Base-by-base conservation (phyloP, 2,797 vertebrate species). In the Tamandua tetradactyla region DNA sequence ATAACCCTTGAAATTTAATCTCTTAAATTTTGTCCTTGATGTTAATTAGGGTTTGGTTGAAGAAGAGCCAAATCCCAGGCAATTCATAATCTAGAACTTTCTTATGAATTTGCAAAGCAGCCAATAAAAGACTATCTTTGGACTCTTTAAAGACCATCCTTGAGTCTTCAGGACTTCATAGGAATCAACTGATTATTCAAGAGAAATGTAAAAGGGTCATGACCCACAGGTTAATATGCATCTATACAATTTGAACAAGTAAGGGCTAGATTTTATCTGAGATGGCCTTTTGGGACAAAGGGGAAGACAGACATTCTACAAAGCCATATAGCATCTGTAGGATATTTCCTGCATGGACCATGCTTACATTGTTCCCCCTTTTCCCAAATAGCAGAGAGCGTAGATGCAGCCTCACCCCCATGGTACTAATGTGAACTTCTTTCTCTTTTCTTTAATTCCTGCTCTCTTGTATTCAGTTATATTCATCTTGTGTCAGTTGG, bases 1-100 rank as follows among this genome's bases (percentile, higher is more conserved):
- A 76, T 52, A 49, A 89, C 4, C 22, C n/a, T 93, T 72, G 47
- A 71, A 82, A 92, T 61, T 25, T 25, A 74, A 12, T 74, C 15
- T 55, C 40, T 78, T 64, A n/a, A 4, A 1, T 52, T 79, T 6
- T 71, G 15, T 5, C 0, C 0, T 87, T 30, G 15, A 69, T 0
- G 0, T 55, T 83, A 80, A 47, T 15, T 52, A 18, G 25, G 3
- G 72, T 82, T 13, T 89, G 72, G 22, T 68, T 25, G 30, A 59
- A 25, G 10, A 79, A 64, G 55, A 82, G 22, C 22, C 3, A 89
- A 52, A 52, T 44, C 11, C 23, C 49, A 57, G 52, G 4, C 74
- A 80, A 1, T 42, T 72, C 44, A 15, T 62, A 57, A 69, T 23
- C 18, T 1, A 55, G 30, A 47, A 37, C 18, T 85, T 42, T 75